phyloP scores from a whole-genome alignment of 2,888 invertebrate genomes.

The Melieria omissa region DNA sequence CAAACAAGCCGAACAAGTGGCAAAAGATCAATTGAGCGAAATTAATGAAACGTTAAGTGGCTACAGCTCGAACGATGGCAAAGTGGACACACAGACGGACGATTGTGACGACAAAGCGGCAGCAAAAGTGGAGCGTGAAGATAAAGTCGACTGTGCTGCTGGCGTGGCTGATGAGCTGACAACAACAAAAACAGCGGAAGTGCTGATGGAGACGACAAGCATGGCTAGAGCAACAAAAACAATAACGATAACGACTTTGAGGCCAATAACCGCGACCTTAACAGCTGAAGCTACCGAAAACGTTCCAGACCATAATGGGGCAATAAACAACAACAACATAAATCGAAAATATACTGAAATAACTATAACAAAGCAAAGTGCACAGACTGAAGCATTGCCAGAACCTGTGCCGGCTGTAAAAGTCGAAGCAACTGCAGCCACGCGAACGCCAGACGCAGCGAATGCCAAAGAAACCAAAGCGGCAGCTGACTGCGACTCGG shows the following conservation, averaged over 20 bases:
- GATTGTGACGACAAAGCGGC: constrained; percentile 2
- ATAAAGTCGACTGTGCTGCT: constrained; percentile 10
- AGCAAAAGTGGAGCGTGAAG: constrained; percentile 8
- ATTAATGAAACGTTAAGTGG: constrained; percentile 28
- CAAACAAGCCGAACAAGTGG: constrained; percentile 15
- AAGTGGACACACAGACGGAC: not conserved
- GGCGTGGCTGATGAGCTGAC: not conserved
- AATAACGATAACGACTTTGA: too few relatives aligned
- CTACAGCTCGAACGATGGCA: constrained; percentile 1
- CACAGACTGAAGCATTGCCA: not conserved
- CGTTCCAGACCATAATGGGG: not conserved
- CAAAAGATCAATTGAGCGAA: constrained; percentile 43
- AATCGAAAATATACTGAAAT: not conserved
- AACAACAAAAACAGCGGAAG: constrained; percentile 5
- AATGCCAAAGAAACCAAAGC: not conserved
- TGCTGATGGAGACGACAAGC: not conserved
- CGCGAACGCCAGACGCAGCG: not conserved
- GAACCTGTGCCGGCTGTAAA: not conserved
- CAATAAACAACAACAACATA: constrained; percentile 2
- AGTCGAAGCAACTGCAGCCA: not conserved
- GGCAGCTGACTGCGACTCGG: not conserved
- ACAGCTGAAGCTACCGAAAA: too few relatives aligned
- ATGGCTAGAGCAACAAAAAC: not conserved
- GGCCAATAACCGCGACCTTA: too few relatives aligned
- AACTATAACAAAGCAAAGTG: not conserved